phyloP scores from a whole-genome alignment of 2,797 vertebrate genomes.

The Merluccius polli region DNA sequence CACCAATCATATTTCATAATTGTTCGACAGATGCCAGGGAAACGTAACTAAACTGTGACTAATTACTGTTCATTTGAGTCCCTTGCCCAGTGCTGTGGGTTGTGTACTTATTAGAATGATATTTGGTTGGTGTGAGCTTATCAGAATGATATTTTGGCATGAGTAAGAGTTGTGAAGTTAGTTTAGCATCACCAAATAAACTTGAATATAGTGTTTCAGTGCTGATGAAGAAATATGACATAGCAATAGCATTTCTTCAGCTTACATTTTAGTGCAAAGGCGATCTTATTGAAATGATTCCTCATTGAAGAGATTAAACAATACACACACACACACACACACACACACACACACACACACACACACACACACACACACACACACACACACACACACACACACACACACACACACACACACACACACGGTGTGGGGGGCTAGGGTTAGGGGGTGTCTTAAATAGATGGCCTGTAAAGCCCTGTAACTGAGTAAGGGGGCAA shows the following conservation, averaged over 20 bases:
- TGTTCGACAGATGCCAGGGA: constrained; percentile 30
- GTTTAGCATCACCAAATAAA: background rate
- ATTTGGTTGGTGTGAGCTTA: background rate
- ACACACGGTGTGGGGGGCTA: too few species aligned
- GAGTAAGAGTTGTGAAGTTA: background rate
- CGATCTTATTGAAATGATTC: background rate
- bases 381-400: too few species aligned
- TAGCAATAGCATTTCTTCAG: too few species aligned
- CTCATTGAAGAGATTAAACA: background rate
- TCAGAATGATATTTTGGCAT: background rate
- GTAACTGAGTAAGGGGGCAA: too few species aligned
- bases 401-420: too few species aligned
- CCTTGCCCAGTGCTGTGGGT: constrained; percentile 3
- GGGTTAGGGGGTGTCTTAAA: too few species aligned
- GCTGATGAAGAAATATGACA: background rate
- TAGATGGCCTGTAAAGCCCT: too few species aligned
- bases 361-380: background rate
- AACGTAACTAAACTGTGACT: constrained; percentile 21
- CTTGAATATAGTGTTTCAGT: too few species aligned
- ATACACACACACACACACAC: background rate
- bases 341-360: background rate
- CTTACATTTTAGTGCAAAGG: background rate
- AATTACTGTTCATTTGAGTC: constrained; percentile 1
- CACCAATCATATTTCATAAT: constrained; percentile 49
- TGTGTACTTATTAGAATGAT: too few species aligned